phyloP scores from a whole-genome alignment of 1,140 invertebrate genomes.

The Bradysia coprophila region DNA sequence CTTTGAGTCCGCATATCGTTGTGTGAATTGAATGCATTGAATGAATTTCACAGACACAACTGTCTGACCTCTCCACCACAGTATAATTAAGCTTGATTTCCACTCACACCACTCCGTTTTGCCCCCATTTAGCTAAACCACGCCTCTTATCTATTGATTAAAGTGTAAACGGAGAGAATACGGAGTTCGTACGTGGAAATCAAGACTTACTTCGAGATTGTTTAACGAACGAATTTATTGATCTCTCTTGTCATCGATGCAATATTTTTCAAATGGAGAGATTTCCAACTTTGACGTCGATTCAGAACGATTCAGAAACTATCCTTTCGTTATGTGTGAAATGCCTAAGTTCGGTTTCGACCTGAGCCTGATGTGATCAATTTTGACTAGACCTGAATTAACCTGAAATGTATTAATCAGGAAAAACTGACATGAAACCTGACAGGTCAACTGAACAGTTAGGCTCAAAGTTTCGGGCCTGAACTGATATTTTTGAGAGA shows the following conservation, averaged over 20 bases:
- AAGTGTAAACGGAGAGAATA: too few relatives aligned
- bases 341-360: background rate
- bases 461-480: too few relatives aligned
- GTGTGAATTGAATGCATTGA: too few relatives aligned
- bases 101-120: too few relatives aligned
- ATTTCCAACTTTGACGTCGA: background rate
- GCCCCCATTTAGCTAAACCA: too few relatives aligned
- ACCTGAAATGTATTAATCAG: background rate
- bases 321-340: background rate
- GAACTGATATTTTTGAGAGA: too few relatives aligned
- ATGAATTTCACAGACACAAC: too few relatives aligned
- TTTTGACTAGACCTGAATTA: background rate
- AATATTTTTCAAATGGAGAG: background rate
- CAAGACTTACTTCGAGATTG: background rate
- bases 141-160: too few relatives aligned
- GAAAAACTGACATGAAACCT: background rate
- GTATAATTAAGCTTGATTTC: too few relatives aligned
- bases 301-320: background rate
- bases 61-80: too few relatives aligned
- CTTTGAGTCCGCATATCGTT: too few relatives aligned
- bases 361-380: background rate
- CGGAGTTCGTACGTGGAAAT: too few relatives aligned
- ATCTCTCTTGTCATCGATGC: background rate
- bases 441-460: background rate
- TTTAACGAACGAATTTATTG: background rate